phyloP scores from a whole-genome alignment of 2,113 vertebrate genomes.

The Gymnocephalus cernua region DNA sequence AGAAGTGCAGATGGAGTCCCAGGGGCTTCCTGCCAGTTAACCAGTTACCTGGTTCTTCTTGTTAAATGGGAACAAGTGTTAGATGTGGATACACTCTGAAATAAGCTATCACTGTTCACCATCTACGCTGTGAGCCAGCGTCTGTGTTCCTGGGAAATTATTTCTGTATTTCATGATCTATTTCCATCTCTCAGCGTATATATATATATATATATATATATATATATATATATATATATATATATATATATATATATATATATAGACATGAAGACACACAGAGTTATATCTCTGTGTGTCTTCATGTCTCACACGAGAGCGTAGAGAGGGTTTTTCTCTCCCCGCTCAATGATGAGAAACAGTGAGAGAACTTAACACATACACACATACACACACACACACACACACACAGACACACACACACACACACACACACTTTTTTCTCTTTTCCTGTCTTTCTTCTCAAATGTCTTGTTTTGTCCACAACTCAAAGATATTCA shows the following conservation, averaged over 20 bases:
- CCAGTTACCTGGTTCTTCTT: slow-evolving; percentile 58
- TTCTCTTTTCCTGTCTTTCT: no score
- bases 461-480: no score
- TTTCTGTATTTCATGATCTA: slow-evolving; percentile 79
- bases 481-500: no score
- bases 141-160: slow-evolving; percentile 63
- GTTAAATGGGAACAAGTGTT: no score
- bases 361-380: slow-evolving; percentile 71
- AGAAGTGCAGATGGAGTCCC: slow-evolving; percentile 75
- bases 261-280: no score
- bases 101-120: no score
- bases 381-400: background rate
- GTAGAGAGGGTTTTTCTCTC: slow-evolving; percentile 51
- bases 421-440: background rate
- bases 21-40: slow-evolving; percentile 71
- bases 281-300: slow-evolving; percentile 61
- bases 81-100: no score
- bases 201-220: no score
- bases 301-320: slow-evolving; percentile 45
- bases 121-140: no score
- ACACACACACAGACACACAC: slow-evolving; percentile 13
- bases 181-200: slow-evolving; percentile 76
- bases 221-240: no score
- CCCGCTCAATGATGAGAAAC: slow-evolving; percentile 73
- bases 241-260: no score